phyloP scores from a whole-genome alignment of 1,140 invertebrate species.

The Drosophila albomicans region DNA sequence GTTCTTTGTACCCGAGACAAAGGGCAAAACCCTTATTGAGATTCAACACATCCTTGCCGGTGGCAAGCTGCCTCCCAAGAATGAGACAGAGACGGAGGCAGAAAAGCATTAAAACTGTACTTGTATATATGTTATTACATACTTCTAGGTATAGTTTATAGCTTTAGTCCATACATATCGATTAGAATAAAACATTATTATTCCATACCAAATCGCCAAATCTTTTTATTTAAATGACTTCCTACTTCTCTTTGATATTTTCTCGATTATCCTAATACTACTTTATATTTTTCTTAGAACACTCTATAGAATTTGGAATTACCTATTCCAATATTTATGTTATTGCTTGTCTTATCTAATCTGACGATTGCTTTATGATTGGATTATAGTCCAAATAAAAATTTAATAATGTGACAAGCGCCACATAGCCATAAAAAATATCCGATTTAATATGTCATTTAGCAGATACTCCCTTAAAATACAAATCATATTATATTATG shows the following conservation, averaged over 20 bases:
- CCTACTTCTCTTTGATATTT: neutral
- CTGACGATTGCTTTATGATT: neutral
- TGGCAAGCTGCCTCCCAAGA: slow-evolving; percentile 25
- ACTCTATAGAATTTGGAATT: no score
- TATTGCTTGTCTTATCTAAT: neutral
- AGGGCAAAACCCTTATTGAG: slow-evolving; percentile 89
- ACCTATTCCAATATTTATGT: no score
- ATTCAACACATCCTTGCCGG: slow-evolving; percentile 84
- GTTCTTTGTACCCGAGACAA: slow-evolving; percentile 89
- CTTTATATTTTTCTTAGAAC: no score
- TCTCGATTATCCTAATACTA: no score
- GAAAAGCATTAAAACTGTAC: neutral
- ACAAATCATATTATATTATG: no score
- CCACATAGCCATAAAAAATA: neutral
- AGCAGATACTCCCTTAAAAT: no score
- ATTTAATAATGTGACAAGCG: neutral
- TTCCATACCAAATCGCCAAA: neutral
- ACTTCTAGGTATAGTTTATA: slow-evolving; percentile 22
- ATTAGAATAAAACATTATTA: slow-evolving; percentile 8
- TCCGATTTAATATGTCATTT: no score
- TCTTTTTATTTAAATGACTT: neutral
- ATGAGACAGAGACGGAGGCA: neutral
- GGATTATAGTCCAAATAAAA: neutral
- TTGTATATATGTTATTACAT: neutral
- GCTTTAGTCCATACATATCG: slow-evolving; percentile 18